Percentiles rank a stretch among this genome's conserved stretches.
phyloP scores from a whole-genome alignment of 2,113 vertebrate species.

The Connochaetes taurinus region DNA sequence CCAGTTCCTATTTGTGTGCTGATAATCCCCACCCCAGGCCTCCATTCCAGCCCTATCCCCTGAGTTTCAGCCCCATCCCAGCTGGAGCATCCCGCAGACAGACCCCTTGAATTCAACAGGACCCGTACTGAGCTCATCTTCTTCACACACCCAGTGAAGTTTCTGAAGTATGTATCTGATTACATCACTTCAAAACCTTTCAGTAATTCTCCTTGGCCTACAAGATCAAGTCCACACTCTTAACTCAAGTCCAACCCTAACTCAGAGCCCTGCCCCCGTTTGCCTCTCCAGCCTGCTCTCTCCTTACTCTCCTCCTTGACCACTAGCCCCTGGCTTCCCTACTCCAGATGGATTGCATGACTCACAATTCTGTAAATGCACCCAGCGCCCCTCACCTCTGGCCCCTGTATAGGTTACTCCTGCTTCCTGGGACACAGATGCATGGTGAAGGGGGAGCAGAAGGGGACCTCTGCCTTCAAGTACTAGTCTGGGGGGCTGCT shows the following conservation, averaged over 20 bases:
- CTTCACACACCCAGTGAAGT: slow-evolving; percentile 23
- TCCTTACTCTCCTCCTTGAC: not conserved
- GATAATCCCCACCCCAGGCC: slow-evolving; percentile 32
- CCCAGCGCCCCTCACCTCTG: not conserved
- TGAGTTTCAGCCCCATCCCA: not conserved
- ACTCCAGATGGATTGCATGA: not conserved
- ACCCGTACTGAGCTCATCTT: slow-evolving; percentile 51
- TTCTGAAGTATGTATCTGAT: slow-evolving; percentile 27
- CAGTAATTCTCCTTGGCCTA: not conserved
- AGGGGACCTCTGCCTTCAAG: slow-evolving; percentile 9
- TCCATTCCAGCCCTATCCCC: slow-evolving; percentile 33
- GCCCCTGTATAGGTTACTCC: not conserved
- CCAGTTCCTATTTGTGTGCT: slow-evolving; percentile 35
- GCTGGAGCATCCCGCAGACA: slow-evolving; percentile 20
- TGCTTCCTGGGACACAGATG: slow-evolving; percentile 15
- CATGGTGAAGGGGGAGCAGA: not conserved
- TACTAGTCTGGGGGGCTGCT: not conserved
- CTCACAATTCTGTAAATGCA: slow-evolving; percentile 18
- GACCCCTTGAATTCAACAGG: slow-evolving; percentile 22
- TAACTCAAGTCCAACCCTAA: not conserved
- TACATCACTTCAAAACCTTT: not conserved
- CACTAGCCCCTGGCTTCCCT: not conserved
- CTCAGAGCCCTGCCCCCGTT: not conserved
- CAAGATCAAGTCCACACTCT: not conserved
- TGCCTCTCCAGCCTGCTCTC: not conserved